Evolutionary conservation across 2,113 vertebrate species (phyloP), one percentile per base, ranked within the genome.

Genomic region (Corythornis madagascariensis): DNA sequence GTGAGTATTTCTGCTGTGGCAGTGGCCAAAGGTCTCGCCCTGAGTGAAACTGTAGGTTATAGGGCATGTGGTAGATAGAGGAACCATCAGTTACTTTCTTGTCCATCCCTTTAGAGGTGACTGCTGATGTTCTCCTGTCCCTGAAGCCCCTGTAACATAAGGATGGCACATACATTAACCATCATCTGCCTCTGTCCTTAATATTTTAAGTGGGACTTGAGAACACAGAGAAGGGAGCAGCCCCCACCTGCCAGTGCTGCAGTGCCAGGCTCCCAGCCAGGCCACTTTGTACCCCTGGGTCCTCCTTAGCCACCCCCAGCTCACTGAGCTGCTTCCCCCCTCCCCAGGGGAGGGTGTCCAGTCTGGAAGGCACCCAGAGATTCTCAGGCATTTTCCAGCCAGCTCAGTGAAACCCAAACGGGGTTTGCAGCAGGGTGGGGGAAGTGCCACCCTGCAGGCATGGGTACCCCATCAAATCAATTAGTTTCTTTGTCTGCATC

Each of bases 121-220:
- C 45, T 7, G 8, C 35, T 33, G 6, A 63, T 18, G 25, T 20
- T 12, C 10, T 1, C 7, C 33, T 45, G 48, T 43, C 57, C 85
- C 65, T 47, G 16, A 11, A 15, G 63, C n/a, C 8, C 4, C 31
- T 72, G 35, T 53, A 61, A 42, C 22, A 2, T 3, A 4, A 71
- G 53, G 72, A 28, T 17, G 50, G 19, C 55, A 45, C 26, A 0
- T 4, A 21, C 2, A 9, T 8, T 22, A 0, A 1, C 29, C 11
- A 5, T 12, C 24, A 6, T 11, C 31, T 3, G 7, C 33, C 47
- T 56, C 55, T 77, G 71, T 31, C 18, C 20, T 25, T 17, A n/a
- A 6, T 33, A 7, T 74, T 83, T 69, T 6, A 35, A 65, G 73
- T 1, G 16, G 4, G 45, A 38, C n/a, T 75, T 42, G 38, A 18